A percentile compares a stretch with the other conserved stretches of the same genome.
Conservation (phyloP, 2,797 vertebrate genomes). For the Perdix hodgsoniae region DNA sequence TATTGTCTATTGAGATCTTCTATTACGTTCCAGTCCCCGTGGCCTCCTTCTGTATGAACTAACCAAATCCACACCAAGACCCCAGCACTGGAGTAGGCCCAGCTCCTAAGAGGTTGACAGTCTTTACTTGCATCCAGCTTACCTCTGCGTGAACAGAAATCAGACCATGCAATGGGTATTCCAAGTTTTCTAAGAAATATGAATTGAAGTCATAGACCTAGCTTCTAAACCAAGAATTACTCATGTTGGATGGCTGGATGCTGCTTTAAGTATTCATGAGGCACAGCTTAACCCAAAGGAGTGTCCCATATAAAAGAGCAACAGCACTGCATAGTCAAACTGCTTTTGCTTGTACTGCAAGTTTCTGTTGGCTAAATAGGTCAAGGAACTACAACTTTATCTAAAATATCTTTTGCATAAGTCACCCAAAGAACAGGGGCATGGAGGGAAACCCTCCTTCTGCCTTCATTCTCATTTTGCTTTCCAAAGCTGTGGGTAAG, state of each 20-base stretch:
- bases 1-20: background rate
- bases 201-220: rapidly evolving
- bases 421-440: background rate
- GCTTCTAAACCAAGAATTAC: constrained; percentile 11
- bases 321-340: constrained; percentile 54
- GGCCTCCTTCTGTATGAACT: background rate
- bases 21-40: background rate
- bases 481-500: background rate
- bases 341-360: constrained; percentile 60
- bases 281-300: constrained; percentile 44
- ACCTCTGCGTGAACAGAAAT: background rate
- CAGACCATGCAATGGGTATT: background rate
- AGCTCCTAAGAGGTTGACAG: background rate
- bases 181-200: background rate
- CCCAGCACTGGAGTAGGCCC: background rate
- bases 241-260: background rate
- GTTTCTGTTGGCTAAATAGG: constrained; percentile 69
- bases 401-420: background rate
- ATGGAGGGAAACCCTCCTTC: background rate
- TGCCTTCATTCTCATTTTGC: background rate
- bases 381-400: constrained; percentile 62
- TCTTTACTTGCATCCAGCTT: background rate
- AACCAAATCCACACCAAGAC: background rate
- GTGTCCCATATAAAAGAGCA: constrained; percentile 44
- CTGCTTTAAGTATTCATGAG: constrained; percentile 22